Evolutionary conservation across 2,797 vertebrate genomes (phyloP).

Genomic region (Rhinogobio ventralis): DNA sequence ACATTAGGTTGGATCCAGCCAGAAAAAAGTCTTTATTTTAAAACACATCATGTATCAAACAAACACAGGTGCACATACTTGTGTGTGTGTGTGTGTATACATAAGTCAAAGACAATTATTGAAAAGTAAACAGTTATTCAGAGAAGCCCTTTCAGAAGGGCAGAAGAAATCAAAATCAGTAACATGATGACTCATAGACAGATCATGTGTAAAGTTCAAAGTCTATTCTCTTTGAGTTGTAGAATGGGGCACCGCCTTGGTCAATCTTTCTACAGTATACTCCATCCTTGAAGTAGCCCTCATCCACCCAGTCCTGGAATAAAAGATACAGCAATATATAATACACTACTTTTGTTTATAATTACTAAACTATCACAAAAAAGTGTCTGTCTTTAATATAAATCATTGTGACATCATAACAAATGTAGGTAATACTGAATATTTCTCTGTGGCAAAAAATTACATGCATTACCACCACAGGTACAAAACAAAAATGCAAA

Average conservation of each 20-base stretch:
- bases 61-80: conserved; percentile 27
- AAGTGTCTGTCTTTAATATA: neutral
- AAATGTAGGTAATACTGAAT: no score
- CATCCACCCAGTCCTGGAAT: conserved; percentile 88
- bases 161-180: conserved; percentile 34
- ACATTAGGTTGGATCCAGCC: conserved; percentile 35
- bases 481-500: neutral
- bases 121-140: conserved; percentile 58
- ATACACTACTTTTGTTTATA: neutral
- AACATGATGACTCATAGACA: neutral
- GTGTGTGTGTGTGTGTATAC: neutral
- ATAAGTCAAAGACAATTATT: conserved; percentile 65
- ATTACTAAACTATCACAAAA: neutral
- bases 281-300: conserved; percentile 88
- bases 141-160: neutral
- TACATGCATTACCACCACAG: neutral
- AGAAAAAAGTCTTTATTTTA: conserved; percentile 56
- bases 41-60: conserved; percentile 55
- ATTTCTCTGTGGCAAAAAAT: neutral
- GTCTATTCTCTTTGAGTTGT: conserved; percentile 90
- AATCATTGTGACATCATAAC: neutral
- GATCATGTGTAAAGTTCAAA: conserved; percentile 90
- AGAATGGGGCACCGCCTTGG: conserved; percentile 85
- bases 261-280: conserved; percentile 89
- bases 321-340: conserved; percentile 37